Percentiles rank a stretch among this genome's conserved stretches.
Evolutionary conservation across 2,888 invertebrate species (phyloP).

Genomic region (Drosophila kanekoi): DNA sequence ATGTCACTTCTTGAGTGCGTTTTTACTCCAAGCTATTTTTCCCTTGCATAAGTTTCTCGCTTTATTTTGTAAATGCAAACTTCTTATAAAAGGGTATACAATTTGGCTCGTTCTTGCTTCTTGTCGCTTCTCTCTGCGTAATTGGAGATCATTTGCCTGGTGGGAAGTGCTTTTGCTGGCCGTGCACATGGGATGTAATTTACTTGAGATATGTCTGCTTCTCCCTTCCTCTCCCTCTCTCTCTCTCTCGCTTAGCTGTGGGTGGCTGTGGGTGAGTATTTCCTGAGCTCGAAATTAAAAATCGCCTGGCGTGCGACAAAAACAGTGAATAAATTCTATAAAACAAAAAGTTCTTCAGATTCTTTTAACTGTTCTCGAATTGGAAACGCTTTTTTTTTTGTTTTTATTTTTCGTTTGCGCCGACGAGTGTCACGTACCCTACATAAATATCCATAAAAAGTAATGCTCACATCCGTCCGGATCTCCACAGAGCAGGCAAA

Average conservation of each 20-base stretch:
- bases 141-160: constrained; percentile 4
- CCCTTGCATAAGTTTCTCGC: neutral
- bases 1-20: too few species aligned
- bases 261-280: constrained; percentile 37
- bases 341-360: constrained; percentile 36
- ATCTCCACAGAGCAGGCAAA: constrained; percentile 47
- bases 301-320: constrained; percentile 48
- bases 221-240: neutral
- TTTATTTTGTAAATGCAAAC: neutral
- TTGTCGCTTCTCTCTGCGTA: neutral
- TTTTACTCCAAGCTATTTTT: neutral
- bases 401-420: constrained; percentile 20
- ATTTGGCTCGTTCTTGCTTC: neutral
- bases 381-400: constrained; percentile 15
- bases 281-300: constrained; percentile 62
- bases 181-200: constrained; percentile 3
- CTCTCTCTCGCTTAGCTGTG: constrained; percentile 7
- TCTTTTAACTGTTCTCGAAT: constrained; percentile 22
- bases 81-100: neutral
- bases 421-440: constrained; percentile 74
- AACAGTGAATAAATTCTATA: constrained; percentile 17
- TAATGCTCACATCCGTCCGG: constrained; percentile 81
- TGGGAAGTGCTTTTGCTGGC: constrained; percentile 16
- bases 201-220: constrained; percentile 6
- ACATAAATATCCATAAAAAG: constrained; percentile 82